Base-by-base conservation (phyloP, 2,113 vertebrate genomes). In the Phylloscopus trochilus region DNA sequence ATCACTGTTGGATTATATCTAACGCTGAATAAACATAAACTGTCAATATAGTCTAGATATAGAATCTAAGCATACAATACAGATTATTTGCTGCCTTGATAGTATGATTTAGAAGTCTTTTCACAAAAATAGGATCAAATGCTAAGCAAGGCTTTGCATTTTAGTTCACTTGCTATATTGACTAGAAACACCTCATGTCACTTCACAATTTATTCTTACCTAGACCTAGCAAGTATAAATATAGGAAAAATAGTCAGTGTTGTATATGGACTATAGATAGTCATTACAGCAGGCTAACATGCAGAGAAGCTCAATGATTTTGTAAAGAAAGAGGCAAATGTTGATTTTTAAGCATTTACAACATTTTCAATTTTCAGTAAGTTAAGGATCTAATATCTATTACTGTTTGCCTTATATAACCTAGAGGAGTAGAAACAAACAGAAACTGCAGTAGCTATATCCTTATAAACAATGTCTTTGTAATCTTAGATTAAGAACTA, bases 401-500 rank as follows among this genome's bases (percentile, higher is more conserved):
- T 28, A 20, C 56, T 44, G 37, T 83, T 92, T 66, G 23, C 59
- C 31, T 55, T 52, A 35, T 4, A 76, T 28, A 90, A 70, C 17
- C 30, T 22, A 51, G 37, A 91, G 8, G 35, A 87, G 28, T 24
- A 58, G 49, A 90, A 93, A 76, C 35, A 86, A 93, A 90, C 13
- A 83, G 46, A 76, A 95, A 87, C 52, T 73, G 21, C 67, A 66
- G 22, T 26, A 84, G 33, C 55, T 72, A 58, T 5, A 78, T 6
- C 46, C 55, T 74, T 63, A 64, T 64, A 94, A 90, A 68, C 2
- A 6, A 91, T n/a, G 47, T 55, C 47, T 87, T 68, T 58, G 47
- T 51, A 69, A 80, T 69, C 73, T 95, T 78, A 92, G 67, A 49
- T 92, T 82, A 92, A 80, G 70, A 90, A 90, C 78, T 85, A 82